phyloP scores from a whole-genome alignment of 2,113 vertebrate genomes.

The Poeciliopsis retropinna region DNA sequence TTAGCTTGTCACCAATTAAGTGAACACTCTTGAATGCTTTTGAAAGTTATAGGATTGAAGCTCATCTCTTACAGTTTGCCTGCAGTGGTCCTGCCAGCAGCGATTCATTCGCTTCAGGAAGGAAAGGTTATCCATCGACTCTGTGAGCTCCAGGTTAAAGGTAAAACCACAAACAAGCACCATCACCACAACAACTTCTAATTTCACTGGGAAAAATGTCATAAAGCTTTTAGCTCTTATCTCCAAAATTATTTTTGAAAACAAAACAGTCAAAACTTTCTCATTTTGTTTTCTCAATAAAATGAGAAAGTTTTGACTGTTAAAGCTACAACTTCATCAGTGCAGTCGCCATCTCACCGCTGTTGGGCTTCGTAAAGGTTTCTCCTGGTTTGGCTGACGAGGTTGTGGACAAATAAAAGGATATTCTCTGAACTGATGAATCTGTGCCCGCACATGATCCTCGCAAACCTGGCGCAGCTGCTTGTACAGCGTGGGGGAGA shows the following conservation, averaged over 20 bases:
- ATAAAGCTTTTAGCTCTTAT: not conserved
- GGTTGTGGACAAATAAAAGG: constrained; percentile 35
- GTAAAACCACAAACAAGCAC: constrained; percentile 33
- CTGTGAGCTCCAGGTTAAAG: constrained; percentile 87
- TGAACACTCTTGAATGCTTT: not conserved
- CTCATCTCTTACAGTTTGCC: constrained; percentile 89
- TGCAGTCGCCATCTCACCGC: too few species aligned
- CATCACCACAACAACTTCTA: not conserved
- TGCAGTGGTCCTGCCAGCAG: constrained; percentile 99
- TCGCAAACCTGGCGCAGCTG: constrained; percentile 97
- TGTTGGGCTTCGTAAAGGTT: not conserved
- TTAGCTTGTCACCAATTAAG: not conserved
- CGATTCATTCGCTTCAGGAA: constrained; percentile 98
- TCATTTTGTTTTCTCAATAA: too few species aligned
- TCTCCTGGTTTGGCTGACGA: not conserved
- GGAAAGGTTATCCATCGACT: constrained; percentile 97
- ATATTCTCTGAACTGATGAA: constrained; percentile 96
- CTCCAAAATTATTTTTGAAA: not conserved
- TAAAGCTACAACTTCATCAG: not conserved
- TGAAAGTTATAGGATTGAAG: not conserved
- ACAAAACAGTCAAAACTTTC: not conserved
- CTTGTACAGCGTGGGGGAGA: constrained; percentile 97
- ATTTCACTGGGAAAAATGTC: not conserved
- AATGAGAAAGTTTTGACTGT: not conserved
- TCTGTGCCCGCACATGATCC: constrained; percentile 98